Evolutionary conservation across 1,140 invertebrate genomes (phyloP), one percentile per base, ranked within the genome.

Genomic region (Papilio machaon): DNA sequence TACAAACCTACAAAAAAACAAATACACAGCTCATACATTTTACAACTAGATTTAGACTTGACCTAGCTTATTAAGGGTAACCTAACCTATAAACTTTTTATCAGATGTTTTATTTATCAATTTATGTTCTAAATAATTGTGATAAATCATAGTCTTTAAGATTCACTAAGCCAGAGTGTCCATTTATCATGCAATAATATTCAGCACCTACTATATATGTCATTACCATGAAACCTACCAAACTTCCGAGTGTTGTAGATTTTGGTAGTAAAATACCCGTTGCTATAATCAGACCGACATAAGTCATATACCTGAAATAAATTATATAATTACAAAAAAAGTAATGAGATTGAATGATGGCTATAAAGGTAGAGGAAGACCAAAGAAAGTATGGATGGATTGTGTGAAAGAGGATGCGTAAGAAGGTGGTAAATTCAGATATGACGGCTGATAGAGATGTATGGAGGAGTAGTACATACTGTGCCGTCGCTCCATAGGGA

Each of bases 181-280:
- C 93, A 49, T 94, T 94, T 46, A 94, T 92, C 90, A 93, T 91
- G 47, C 93, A 94, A 64, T 94, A 94, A 82, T 98, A 98, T 88
- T 98, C 97, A 2, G 97, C 97, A 4, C 96, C 95, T 23, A 96
- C 95, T 83, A 98, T 98, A 91, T 98, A 98, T 47, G 96, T 85
- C 35, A 96, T 95, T 35, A 98, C 97, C 83, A 96, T 90, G 9
- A 97, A 86, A 1, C 97, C 97, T 79, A 98, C 96, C n/a, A 97
- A 83, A 75, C 96, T 96, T 49, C 97, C 97, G 30, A 97, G 89
- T 64, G 96, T 94, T 13, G 96, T 94, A 84, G 97, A 97, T 80
- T 96, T 96, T 82, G 97, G 96, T 23, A 98, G 96, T 85, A 98
- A 96, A 52, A 98, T 98, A 84, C 96, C 97, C 0, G 97, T 98